A percentile compares a stretch with the other conserved stretches of the same genome.
These are phyloP conservation scores for Siniperca chuatsi DNA, from an alignment of 2,113 vertebrate genomes.

Conservation along the genomic window DNA sequence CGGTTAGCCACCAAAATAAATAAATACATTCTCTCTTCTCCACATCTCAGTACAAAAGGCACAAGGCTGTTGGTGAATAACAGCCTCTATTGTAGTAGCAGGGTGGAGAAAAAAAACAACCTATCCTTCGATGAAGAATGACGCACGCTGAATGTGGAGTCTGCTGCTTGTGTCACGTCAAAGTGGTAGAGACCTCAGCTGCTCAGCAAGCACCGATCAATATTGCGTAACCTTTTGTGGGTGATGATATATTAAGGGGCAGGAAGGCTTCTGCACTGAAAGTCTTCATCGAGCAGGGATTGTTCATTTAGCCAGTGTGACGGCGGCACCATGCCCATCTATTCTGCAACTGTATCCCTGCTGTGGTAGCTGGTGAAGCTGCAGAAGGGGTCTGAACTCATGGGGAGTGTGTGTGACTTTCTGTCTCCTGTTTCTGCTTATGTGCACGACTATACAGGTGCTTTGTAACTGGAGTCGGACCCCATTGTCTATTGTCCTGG, in stretches of 20 bases:
- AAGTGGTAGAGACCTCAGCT: constrained; percentile 16
- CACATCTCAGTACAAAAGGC: constrained; percentile 33
- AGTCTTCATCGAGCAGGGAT: neutral
- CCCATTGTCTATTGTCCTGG: constrained; percentile 79
- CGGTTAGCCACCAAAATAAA: constrained; percentile 64
- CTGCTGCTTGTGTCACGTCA: neutral
- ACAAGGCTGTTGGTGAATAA: neutral
- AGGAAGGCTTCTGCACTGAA: neutral
- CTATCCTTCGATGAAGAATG: neutral
- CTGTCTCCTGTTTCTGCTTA: constrained; percentile 46
- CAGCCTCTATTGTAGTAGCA: neutral
- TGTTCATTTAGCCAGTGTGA: constrained; percentile 27
- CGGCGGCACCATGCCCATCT: constrained; percentile 66
- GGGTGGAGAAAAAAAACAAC: neutral
- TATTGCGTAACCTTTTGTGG: constrained; percentile 33
- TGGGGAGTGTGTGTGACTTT: constrained; percentile 18
- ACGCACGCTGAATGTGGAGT: neutral
- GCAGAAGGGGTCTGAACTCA: constrained; percentile 19
- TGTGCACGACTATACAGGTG: constrained; percentile 46
- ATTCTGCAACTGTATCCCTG: constrained; percentile 75
- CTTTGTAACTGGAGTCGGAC: constrained; percentile 65
- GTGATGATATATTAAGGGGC: constrained; percentile 5
- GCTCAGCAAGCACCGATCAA: constrained; percentile 26
- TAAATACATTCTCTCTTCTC: constrained; percentile 62
- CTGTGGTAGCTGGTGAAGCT: constrained; percentile 11